These are phyloP conservation scores for Latrodectus geometricus DNA, from an alignment of 1,140 invertebrate genomes.

Conservation along the genomic window DNA sequence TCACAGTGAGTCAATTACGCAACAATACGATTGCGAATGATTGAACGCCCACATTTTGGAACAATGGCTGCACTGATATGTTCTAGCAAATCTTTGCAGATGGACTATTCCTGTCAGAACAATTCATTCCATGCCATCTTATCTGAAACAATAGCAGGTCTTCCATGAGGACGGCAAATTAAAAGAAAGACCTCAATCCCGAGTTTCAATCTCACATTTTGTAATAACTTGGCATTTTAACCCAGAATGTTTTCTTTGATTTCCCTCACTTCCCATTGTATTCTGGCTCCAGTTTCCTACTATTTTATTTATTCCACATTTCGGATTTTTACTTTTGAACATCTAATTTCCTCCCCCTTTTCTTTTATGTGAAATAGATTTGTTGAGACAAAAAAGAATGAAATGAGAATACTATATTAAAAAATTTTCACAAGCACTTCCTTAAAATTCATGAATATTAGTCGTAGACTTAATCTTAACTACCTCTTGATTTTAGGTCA, in stretches of 20 bases:
- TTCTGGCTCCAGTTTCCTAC: too few relatives aligned
- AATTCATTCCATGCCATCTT: background rate
- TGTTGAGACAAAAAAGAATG: too few relatives aligned
- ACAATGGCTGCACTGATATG: background rate
- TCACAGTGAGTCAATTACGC: background rate
- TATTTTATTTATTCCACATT: too few relatives aligned
- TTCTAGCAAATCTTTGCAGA: background rate
- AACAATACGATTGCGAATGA: background rate
- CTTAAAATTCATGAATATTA: too few relatives aligned
- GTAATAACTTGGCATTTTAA: background rate
- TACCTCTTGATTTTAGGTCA: too few relatives aligned
- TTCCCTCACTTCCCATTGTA: background rate
- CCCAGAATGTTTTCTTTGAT: background rate
- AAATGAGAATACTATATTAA: too few relatives aligned
- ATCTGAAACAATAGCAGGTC: background rate
- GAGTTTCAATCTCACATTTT: background rate
- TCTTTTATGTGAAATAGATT: too few relatives aligned
- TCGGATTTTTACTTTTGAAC: too few relatives aligned
- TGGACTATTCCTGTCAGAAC: background rate
- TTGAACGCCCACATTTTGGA: background rate
- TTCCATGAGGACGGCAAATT: background rate
- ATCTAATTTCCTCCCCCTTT: too few relatives aligned
- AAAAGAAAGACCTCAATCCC: background rate
- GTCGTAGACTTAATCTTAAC: too few relatives aligned
- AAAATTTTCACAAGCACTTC: too few relatives aligned